Evolutionary conservation across 2,797 vertebrate genomes (phyloP).

Genomic region (Anabas testudineus): DNA sequence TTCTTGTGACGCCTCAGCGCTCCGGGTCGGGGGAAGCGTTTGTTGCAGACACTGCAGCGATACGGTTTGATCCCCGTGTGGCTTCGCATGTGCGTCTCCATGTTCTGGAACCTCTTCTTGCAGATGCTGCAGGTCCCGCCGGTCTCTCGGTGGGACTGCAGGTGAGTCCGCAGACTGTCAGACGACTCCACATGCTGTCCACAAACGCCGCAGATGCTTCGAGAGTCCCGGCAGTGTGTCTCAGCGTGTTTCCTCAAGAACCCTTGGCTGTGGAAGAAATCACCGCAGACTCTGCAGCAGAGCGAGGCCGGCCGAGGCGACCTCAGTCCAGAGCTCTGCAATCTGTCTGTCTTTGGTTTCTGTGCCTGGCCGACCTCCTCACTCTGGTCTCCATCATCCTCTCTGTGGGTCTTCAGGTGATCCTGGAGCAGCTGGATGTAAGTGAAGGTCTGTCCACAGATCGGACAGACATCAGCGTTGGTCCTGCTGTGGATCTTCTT

Average conservation of each 20-base stretch:
- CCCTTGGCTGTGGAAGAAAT: constrained; percentile 49
- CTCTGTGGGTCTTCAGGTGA: constrained; percentile 40
- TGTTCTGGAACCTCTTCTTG: constrained; percentile 54
- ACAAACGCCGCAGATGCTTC: constrained; percentile 54
- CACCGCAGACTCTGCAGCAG: constrained; percentile 54
- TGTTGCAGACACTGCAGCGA: constrained; percentile 45
- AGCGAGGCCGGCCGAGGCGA: background rate
- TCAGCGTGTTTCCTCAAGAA: constrained; percentile 58
- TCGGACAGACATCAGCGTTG: background rate
- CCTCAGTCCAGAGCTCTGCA: background rate
- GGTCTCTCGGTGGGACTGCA: constrained; percentile 51
- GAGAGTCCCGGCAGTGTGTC: constrained; percentile 34
- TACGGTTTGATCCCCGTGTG: constrained; percentile 62
- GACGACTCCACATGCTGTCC: constrained; percentile 40
- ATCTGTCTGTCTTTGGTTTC: background rate
- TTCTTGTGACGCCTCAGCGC: constrained; percentile 58
- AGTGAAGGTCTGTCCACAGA: constrained; percentile 34
- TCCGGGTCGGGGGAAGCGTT: constrained; percentile 56
- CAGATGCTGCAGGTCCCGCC: constrained; percentile 48
- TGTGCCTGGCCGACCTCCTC: background rate
- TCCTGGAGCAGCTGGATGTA: constrained; percentile 26
- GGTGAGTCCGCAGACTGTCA: constrained; percentile 36
- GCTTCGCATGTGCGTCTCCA: constrained; percentile 53
- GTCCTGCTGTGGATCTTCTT: constrained; percentile 58
- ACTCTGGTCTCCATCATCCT: fast-evolving